These are phyloP conservation scores for Phaenicophaeus curvirostris DNA, from an alignment of 2,797 vertebrate genomes.

Conservation along the genomic window DNA sequence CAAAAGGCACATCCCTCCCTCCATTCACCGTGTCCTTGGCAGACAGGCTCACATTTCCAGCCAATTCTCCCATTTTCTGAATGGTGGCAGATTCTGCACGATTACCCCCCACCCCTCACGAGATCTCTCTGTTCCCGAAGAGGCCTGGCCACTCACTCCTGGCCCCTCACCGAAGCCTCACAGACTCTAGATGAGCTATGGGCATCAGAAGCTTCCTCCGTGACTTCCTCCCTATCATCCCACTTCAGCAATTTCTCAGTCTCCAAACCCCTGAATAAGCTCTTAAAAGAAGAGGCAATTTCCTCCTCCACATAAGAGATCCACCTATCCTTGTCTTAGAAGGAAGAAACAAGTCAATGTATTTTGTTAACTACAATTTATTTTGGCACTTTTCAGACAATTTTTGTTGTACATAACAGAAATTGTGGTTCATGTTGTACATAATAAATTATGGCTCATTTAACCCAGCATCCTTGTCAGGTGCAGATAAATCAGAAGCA, in stretches of 20 bases:
- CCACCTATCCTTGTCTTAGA: not conserved
- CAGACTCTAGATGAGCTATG: not conserved
- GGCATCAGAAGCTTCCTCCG: not conserved
- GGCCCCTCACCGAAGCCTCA: not conserved
- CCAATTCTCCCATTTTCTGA: constrained; percentile 20
- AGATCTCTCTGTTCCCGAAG: not conserved
- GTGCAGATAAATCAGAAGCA: not conserved
- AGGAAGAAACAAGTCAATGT: not conserved
- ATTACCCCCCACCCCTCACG: not conserved
- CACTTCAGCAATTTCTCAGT: not conserved
- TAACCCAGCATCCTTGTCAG: not conserved
- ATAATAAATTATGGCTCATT: not conserved
- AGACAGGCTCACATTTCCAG: not conserved
- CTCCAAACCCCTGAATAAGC: not conserved
- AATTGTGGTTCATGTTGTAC: too few relatives aligned
- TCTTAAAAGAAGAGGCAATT: not conserved
- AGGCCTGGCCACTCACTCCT: not conserved
- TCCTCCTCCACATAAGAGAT: not conserved
- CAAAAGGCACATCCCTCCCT: constrained; percentile 32
- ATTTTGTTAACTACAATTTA: not conserved
- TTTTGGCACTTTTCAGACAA: not conserved
- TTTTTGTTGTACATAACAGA: not conserved
- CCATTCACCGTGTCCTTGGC: constrained; percentile 56
- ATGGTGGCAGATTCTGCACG: not conserved
- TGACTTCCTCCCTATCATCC: not conserved